phyloP scores from a whole-genome alignment of 2,797 vertebrate species.

The Silurus lanzhouensis region DNA sequence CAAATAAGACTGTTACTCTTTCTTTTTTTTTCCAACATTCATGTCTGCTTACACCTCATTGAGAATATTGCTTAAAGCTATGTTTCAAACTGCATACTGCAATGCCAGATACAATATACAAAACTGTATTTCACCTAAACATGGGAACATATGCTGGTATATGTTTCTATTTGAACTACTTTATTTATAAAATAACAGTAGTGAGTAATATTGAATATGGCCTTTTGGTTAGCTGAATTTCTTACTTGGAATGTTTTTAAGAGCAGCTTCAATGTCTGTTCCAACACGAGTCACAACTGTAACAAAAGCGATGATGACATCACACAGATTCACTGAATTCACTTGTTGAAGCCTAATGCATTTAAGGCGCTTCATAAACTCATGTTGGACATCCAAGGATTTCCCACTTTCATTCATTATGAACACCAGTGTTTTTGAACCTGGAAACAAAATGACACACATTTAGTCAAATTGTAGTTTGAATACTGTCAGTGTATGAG shows the following conservation, averaged over 20 bases:
- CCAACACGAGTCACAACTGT: background rate
- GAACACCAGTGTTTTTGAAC: background rate
- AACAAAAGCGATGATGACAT: constrained; percentile 10
- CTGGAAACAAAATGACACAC: constrained; percentile 19
- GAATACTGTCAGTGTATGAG: too few species aligned
- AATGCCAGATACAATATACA: too few species aligned
- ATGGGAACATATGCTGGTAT: background rate
- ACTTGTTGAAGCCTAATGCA: background rate
- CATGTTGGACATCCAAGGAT: background rate
- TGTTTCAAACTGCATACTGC: too few species aligned
- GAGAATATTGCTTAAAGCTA: too few species aligned
- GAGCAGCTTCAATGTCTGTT: background rate
- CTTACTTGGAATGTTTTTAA: constrained; percentile 16
- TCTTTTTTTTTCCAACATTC: background rate
- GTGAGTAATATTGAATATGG: background rate
- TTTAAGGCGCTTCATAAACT: background rate
- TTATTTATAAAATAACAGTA: background rate
- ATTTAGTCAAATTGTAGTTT: background rate
- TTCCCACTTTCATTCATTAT: background rate
- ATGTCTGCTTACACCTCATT: background rate
- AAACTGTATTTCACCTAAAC: background rate
- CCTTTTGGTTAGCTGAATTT: background rate
- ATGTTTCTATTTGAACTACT: background rate
- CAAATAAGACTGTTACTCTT: background rate
- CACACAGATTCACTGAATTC: background rate